Evolutionary conservation across 2,797 vertebrate genomes (phyloP), one percentile per base, ranked within the genome.

Genomic region (Ficedula albicollis): DNA sequence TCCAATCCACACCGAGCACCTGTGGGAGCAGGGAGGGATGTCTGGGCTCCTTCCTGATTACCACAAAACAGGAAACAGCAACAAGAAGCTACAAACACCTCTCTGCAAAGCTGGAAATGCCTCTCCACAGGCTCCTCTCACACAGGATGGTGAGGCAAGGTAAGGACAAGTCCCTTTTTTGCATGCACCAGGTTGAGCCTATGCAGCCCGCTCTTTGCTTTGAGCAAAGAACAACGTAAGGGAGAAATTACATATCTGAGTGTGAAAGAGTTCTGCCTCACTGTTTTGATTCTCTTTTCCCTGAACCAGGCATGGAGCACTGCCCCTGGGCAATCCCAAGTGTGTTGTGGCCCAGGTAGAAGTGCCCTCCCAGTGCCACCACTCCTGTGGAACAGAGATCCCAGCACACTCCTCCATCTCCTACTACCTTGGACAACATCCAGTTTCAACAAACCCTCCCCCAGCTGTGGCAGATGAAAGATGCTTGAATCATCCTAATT

Each of bases 401-500:
- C 21, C 58, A 69, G 79, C n/a, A 43, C n/a, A 19, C 2, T 52
- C 77, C 22, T 2, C 44, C 34, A 39, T 43, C 81, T 79, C 51
- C 4, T 30, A 49, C 56, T 63, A 60, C 36, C 41, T 60, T 51
- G 59, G 77, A 63, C 46, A 58, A 41, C 12, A 94, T 23, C 60
- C 56, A 38, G 15, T 13, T 69, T 55, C 64, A 89, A 76, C 63
- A 94, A 55, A 41, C 56, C 41, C 49, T 52, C 48, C 72, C 59
- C 19, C 52, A 48, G 39, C 52, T 70, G 84, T 34, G 7, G 13
- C 32, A 49, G 32, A 70, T n/a, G 73, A 76, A 69, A 90, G 69
- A 87, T 13, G 41, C 48, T 74, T 60, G 85, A 96, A 87, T 94
- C 93, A 93, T 80, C 55, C 51, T 68, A 73, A 41, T 72, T 59